Conservation (phyloP, 2,797 vertebrate genomes). For the Halcyon badia region DNA sequence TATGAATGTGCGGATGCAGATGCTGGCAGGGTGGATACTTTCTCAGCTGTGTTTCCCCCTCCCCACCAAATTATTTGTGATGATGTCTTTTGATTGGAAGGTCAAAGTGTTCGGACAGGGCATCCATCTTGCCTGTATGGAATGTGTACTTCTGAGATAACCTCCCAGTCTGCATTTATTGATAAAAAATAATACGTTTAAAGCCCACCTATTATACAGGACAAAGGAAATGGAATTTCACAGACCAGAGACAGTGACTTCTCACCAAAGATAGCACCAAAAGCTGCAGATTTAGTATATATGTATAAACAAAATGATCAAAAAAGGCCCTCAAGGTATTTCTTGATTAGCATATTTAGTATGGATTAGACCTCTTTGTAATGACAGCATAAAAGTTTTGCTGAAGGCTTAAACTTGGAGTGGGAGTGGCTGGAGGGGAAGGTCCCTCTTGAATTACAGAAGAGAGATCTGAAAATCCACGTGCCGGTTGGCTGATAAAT, state of each 20-base stretch:
- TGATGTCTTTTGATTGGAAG: not conserved
- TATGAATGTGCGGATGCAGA: not conserved
- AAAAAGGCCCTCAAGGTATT: not conserved
- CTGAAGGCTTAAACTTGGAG: not conserved
- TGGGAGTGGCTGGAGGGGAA: not conserved
- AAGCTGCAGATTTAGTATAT: not conserved
- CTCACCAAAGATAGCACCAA: rapidly evolving
- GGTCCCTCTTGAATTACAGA: not conserved
- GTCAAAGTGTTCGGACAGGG: not conserved
- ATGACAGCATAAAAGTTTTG: not conserved
- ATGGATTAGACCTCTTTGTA: not conserved
- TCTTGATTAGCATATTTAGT: slow-evolving; percentile 1
- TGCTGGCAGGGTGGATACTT: not conserved
- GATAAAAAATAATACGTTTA: not conserved
- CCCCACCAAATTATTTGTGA: not conserved
- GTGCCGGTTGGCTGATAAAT: not conserved
- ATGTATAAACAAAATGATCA: not conserved
- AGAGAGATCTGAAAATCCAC: not conserved
- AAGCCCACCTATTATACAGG: slow-evolving; percentile 1
- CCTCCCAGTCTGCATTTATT: not conserved
- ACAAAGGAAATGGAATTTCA: slow-evolving; percentile 39
- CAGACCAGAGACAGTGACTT: slow-evolving; percentile 4
- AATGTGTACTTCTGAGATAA: not conserved
- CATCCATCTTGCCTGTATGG: not conserved
- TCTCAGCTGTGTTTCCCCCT: not conserved